Conservation (phyloP, 2,113 vertebrate genomes). For the Plotosus lineatus region DNA sequence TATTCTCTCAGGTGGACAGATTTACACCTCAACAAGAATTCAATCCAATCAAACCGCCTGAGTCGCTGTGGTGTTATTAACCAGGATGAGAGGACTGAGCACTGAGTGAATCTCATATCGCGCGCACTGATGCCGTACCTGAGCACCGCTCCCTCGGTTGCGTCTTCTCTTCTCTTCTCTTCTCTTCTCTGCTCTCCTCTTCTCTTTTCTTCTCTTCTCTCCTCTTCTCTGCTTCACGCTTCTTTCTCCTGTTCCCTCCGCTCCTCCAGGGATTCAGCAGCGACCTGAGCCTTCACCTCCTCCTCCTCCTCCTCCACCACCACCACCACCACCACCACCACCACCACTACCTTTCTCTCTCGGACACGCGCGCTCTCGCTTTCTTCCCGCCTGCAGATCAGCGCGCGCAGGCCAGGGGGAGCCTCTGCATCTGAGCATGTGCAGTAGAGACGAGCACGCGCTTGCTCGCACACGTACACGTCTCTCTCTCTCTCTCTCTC, state of each 20-base stretch:
- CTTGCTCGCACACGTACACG: no score
- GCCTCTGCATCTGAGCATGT: constrained; percentile 63
- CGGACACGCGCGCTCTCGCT: constrained; percentile 34
- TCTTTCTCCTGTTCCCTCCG: constrained; percentile 41
- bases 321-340: constrained; percentile 60
- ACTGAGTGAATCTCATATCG: not conserved
- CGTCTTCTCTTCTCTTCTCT: constrained; percentile 56
- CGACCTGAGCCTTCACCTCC: constrained; percentile 60
- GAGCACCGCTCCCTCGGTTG: constrained; percentile 65
- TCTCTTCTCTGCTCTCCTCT: no score
- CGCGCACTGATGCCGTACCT: constrained; percentile 60
- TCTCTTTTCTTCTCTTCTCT: constrained; percentile 63
- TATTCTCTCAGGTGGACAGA: not conserved
- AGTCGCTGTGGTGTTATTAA: not conserved
- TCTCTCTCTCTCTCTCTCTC: no score
- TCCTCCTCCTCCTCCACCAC: constrained; percentile 49
- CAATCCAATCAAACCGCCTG: not conserved
- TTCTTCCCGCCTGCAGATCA: constrained; percentile 45
- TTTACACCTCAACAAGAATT: not conserved
- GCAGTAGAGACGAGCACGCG: constrained; percentile 41
- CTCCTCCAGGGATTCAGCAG: constrained; percentile 68
- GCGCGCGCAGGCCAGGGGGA: constrained; percentile 46
- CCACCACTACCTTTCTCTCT: constrained; percentile 58
- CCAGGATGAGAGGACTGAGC: not conserved
- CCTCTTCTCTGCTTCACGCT: not conserved